Percentiles rank a stretch among this genome's conserved stretches.
Conservation (phyloP, 2,113 vertebrate genomes). For the Gymnogyps californianus region DNA sequence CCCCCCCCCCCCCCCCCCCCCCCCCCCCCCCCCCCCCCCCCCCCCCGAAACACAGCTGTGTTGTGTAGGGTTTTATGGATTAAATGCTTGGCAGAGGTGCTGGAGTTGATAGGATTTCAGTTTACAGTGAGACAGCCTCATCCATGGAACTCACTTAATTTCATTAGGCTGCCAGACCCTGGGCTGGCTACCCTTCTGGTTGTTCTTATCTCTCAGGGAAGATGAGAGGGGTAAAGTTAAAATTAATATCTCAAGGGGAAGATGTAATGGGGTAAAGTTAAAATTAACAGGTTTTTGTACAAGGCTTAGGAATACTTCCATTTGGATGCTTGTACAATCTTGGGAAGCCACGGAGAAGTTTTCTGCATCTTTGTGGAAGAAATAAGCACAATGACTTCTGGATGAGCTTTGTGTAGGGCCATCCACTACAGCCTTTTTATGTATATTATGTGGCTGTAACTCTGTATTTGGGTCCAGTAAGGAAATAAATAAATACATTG, state of each 20-base stretch:
- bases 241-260: background rate
- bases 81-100: slow-evolving; percentile 41
- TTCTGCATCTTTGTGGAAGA: background rate
- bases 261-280: background rate
- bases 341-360: background rate
- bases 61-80: slow-evolving; percentile 32
- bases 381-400: background rate
- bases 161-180: background rate
- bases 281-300: background rate
- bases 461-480: background rate
- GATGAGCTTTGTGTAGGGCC: background rate
- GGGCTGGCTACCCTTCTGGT: background rate
- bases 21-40: rapidly evolving
- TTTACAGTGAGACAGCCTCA: background rate
- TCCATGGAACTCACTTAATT: slow-evolving; percentile 10
- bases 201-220: background rate
- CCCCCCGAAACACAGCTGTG: background rate
- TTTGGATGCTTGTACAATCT: background rate
- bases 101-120: slow-evolving; percentile 25
- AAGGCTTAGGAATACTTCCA: background rate
- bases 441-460: background rate
- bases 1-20: rapidly evolving
- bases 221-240: background rate
- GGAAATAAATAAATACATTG: slow-evolving; percentile 29
- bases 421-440: background rate